Evolutionary conservation across 2,113 vertebrate species (phyloP), one percentile per base, ranked within the genome.

Genomic region (Ageneiosus marmoratus): DNA sequence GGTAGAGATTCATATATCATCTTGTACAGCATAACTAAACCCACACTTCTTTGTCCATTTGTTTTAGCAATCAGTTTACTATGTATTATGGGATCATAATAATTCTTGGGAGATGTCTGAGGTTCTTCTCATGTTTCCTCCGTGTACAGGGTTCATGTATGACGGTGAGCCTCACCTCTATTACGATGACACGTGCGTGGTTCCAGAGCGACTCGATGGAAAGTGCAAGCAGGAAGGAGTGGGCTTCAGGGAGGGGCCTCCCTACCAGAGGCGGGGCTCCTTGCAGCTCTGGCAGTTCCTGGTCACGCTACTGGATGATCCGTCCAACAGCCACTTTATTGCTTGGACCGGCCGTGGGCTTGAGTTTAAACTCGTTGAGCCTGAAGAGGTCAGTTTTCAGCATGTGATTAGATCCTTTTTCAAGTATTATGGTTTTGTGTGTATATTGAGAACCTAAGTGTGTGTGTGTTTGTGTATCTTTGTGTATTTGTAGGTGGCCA

Each of bases 211-310:
- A 85, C 89, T 96, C 77, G 97, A 98, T 80, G 95, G 96, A 96
- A 98, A 97, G 90, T 92, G 95, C 88, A 98, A 98, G 90, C 96
- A 96, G 89, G 97, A 98, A 89, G 93, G 94, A 70, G 91, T 93
- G 16, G 86, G 93, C 88, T 96, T 95, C 81, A 94, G 95, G 0
- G 96, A 96, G 76, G 95, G 94, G 1, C 94, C 97, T 82, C 96
- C 96, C 0, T 98, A 97, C 88, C 97, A 98, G 92, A 93, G 97
- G 1, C 94, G 97, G 0, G 97, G 97, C 51, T 98, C 97, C 20
- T 94, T 98, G 86, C 97, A 98, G 92, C 95, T 98, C 82, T 98
- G 97, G 97, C 97, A 98, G 93, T 98, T 98, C 90, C 93, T 98
- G 69, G 96, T 98, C 83, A 97, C 97, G 0, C 94, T 98, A 69